These are phyloP conservation scores for Macrotus californicus DNA, from an alignment of 2,113 vertebrate species.

Conservation along the genomic window DNA sequence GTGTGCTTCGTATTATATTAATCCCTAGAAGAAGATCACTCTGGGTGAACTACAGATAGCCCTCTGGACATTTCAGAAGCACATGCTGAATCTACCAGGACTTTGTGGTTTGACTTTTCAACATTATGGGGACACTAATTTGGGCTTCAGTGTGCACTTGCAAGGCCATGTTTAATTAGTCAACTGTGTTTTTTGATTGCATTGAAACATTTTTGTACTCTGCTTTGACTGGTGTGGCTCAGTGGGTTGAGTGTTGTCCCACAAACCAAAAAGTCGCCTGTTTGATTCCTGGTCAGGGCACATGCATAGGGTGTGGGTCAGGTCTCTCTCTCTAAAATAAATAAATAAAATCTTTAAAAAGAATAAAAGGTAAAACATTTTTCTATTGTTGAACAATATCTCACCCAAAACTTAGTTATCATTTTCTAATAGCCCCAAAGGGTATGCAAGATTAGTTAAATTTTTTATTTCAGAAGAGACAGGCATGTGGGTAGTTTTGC, in stretches of 20 bases:
- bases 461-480: neutral
- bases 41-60: neutral
- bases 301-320: no score
- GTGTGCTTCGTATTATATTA: neutral
- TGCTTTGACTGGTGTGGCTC: neutral
- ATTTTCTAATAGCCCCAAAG: neutral
- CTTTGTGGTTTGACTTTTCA: neutral
- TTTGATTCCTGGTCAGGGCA: no score
- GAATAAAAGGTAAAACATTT: neutral
- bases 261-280: no score
- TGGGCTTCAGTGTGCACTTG: neutral
- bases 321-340: no score
- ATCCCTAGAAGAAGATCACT: constrained; percentile 2
- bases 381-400: neutral
- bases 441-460: neutral
- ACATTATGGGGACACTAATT: neutral
- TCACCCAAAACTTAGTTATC: neutral
- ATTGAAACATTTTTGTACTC: constrained; percentile 8
- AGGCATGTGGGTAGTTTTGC: neutral
- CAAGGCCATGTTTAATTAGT: neutral
- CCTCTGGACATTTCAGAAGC: neutral
- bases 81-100: neutral
- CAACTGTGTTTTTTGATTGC: neutral
- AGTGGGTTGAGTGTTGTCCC: no score
- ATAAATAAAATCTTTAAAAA: no score